Evolutionary conservation across 2,888 invertebrate genomes (phyloP).

Genomic region (Apodemia duryi): DNA sequence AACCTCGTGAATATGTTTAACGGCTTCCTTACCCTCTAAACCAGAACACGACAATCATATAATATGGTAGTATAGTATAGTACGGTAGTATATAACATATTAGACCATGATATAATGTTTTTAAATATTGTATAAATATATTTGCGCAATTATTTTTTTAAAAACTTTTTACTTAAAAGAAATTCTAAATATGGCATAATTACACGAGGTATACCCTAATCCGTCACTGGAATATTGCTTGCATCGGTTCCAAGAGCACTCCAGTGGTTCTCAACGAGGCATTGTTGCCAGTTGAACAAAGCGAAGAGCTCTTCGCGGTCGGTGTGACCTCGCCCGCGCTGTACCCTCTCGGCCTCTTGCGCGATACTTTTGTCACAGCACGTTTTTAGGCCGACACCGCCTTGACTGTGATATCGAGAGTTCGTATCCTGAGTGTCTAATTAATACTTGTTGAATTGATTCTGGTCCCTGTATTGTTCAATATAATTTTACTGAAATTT

Average conservation of each 20-base stretch:
- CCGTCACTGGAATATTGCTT: slow-evolving; percentile 65
- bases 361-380: slow-evolving; percentile 70
- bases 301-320: slow-evolving; percentile 63
- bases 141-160: neutral
- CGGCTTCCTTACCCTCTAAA: too few relatives aligned
- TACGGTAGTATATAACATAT: too few relatives aligned
- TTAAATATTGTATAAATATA: too few relatives aligned
- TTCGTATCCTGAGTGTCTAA: slow-evolving; percentile 12
- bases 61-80: too few relatives aligned
- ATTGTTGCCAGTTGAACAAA: slow-evolving; percentile 75
- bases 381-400: slow-evolving; percentile 54
- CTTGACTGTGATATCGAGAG: slow-evolving; percentile 14
- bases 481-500: neutral
- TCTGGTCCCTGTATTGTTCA: neutral
- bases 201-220: slow-evolving; percentile 38
- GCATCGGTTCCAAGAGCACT: slow-evolving; percentile 71
- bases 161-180: neutral
- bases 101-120: too few relatives aligned
- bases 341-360: slow-evolving; percentile 41
- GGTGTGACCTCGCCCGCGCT: slow-evolving; percentile 57
- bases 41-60: too few relatives aligned
- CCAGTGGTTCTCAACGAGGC: slow-evolving; percentile 56
- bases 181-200: slow-evolving; percentile 13
- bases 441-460: slow-evolving; percentile 13
- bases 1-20: too few relatives aligned